Conservation (phyloP, 2,888 invertebrate species). For the Gibbula magus region DNA sequence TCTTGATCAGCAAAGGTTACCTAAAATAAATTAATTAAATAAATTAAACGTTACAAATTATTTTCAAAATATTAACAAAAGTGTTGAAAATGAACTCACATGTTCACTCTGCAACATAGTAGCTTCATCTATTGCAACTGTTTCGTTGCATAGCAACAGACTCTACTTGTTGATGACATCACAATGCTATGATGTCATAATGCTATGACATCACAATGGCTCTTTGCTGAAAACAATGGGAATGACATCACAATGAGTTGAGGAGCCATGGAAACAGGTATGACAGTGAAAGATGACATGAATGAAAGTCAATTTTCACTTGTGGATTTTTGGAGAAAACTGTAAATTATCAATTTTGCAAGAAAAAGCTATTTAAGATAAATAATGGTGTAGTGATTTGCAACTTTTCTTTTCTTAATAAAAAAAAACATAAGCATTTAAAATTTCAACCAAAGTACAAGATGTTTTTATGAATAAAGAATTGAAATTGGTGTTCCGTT, state of each 20-base stretch:
- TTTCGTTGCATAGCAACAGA: not conserved
- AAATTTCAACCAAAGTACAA: not conserved
- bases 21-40: conserved; percentile 33
- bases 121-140: not conserved
- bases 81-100: too few relatives aligned
- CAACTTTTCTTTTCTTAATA: too few relatives aligned
- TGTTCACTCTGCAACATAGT: not conserved
- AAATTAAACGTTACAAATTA: too few relatives aligned
- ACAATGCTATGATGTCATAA: conserved; percentile 22
- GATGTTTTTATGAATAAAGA: not conserved
- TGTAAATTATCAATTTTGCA: too few relatives aligned
- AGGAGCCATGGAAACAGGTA: not conserved
- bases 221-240: not conserved
- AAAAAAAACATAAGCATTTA: not conserved
- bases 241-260: conserved; percentile 5
- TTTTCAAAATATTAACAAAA: too few relatives aligned
- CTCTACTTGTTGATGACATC: conserved; percentile 12
- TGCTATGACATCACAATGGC: conserved; percentile 10
- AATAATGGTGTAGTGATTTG: too few relatives aligned
- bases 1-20: conserved; percentile 68
- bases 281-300: not conserved
- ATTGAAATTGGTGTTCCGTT: not conserved
- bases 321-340: too few relatives aligned
- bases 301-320: too few relatives aligned
- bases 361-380: too few relatives aligned